Conservation (phyloP, 2,113 vertebrate species). For the Bubalus kerabau region DNA sequence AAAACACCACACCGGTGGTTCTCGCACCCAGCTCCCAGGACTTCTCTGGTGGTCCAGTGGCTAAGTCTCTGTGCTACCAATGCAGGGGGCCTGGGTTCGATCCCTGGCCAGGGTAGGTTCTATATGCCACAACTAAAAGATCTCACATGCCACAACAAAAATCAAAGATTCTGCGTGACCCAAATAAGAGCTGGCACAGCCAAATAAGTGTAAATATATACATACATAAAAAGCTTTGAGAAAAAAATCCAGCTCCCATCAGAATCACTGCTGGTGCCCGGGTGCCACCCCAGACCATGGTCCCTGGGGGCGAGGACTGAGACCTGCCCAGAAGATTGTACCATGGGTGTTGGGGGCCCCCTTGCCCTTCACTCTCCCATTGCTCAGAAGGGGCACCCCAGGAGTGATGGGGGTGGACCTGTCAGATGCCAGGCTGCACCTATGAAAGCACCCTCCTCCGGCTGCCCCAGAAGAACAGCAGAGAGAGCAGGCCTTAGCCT, state of each 20-base stretch:
- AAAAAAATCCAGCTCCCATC: not conserved
- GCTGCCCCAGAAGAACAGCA: not conserved
- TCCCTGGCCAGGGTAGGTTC: not conserved
- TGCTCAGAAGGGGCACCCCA: not conserved
- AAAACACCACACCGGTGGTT: fast-evolving
- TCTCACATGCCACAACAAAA: not conserved
- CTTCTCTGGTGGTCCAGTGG: not conserved
- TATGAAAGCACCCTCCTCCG: not conserved
- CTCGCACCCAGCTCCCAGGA: not conserved
- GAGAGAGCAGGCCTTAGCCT: not conserved
- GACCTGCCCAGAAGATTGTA: not conserved
- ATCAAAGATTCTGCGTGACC: not conserved
- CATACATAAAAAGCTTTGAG: not conserved
- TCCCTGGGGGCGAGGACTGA: not conserved
- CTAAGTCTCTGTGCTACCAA: not conserved
- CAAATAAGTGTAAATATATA: not conserved
- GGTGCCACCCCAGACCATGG: not conserved
- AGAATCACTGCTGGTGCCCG: not conserved
- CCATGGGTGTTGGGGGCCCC: not conserved
- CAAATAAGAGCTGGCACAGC: not conserved
- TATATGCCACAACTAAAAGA: not conserved
- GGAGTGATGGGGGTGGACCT: not conserved
- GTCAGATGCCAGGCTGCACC: not conserved
- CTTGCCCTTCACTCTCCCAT: not conserved
- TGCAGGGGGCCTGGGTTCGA: not conserved